Percentiles rank a stretch among this genome's conserved stretches.
Conservation (phyloP, 2,888 invertebrate genomes). For the Tanytarsus gracilentus region DNA sequence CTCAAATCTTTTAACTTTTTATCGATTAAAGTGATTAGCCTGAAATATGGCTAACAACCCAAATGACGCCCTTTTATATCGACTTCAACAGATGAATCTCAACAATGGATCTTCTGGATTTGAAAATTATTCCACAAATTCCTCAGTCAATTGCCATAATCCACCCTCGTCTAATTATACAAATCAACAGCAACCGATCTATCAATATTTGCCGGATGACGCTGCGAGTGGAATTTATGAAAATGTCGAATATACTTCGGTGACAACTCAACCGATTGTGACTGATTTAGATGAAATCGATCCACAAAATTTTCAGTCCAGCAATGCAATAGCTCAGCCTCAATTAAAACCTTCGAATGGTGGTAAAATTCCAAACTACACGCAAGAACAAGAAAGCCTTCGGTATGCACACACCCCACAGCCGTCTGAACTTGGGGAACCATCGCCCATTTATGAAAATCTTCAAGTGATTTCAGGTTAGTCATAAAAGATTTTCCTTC, state of each 20-base stretch:
- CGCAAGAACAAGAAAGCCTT: slow-evolving; percentile 1
- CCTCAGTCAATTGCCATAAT: neutral
- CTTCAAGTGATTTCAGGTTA: slow-evolving; percentile 48
- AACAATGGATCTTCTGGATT: slow-evolving; percentile 12
- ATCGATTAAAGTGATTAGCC: neutral
- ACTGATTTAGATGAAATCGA: slow-evolving; percentile 27
- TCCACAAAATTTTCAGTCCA: slow-evolving; percentile 20
- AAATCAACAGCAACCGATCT: slow-evolving; percentile 12
- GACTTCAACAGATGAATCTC: slow-evolving; percentile 25
- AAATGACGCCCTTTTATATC: slow-evolving; percentile 25
- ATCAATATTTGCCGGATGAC: slow-evolving; percentile 21
- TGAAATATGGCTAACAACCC: slow-evolving; percentile 19
- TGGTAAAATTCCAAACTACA: neutral
- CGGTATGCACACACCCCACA: slow-evolving; percentile 45
- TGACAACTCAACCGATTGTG: slow-evolving; percentile 1
- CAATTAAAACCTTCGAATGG: slow-evolving; percentile 5
- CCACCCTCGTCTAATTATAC: neutral
- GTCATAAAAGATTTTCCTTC: slow-evolving; percentile 34
- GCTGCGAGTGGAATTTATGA: slow-evolving; percentile 19
- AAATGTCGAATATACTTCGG: slow-evolving; percentile 21
- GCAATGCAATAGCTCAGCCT: slow-evolving; percentile 28
- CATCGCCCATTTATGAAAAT: slow-evolving; percentile 55
- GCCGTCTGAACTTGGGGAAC: slow-evolving; percentile 44
- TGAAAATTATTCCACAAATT: slow-evolving; percentile 2
- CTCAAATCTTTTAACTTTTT: too few relatives aligned